Evolutionary conservation across 37 sponge, comb jelly and placozoan species (phyloP), one percentile per base, ranked within the genome.

Genomic region (Cliona cf. orientalis): DNA sequence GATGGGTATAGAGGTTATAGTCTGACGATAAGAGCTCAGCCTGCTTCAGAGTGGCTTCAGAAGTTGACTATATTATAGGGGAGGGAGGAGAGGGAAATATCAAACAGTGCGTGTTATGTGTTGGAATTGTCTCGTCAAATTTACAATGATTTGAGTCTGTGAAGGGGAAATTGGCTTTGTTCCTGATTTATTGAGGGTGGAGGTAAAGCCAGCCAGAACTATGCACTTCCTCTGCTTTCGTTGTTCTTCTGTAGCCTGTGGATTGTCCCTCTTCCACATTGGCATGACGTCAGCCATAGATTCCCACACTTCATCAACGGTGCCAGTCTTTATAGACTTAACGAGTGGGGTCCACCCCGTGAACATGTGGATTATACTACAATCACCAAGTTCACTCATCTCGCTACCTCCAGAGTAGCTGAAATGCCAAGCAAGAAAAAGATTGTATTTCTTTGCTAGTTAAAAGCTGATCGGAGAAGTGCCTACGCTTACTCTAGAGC

Each of bases 341-440:
- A 38, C 44, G 19, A 85, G 70, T 9, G 89, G 87, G 28, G 85
- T 21, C 99, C 99, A 98, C 3, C 96, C 99, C 31, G 96, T 95
- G 58, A 98, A 71, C 90, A 93, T 77, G 29, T 93, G 82, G 44
- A 93, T 63, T 1, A 93, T 82, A 84, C 87, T 95, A 44, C 67
- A 40, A 33, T 92, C 93, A 22, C 91, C 91, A 65, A 72, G 81
- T 69, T 92, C 93, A 69, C 28, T 32, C 14, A 31, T 2, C 2
- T 3, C 1, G 31, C 29, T 7, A 49, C 73, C 73, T 32, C 73
- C 73, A 72, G 53, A 49, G 42, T 49, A 72, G 29, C 73, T 72
- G 73, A 21, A 41, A 69, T 32, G 34, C 17, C n/a, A 62, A n/a
- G n/a, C 28, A n/a, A 62, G 19, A 75, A 78, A 21, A 17, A 32